Percentiles rank a stretch among this genome's conserved stretches.
These are phyloP conservation scores for Chydorus sphaericus DNA, from an alignment of 2,888 invertebrate species.

Conservation along the genomic window DNA sequence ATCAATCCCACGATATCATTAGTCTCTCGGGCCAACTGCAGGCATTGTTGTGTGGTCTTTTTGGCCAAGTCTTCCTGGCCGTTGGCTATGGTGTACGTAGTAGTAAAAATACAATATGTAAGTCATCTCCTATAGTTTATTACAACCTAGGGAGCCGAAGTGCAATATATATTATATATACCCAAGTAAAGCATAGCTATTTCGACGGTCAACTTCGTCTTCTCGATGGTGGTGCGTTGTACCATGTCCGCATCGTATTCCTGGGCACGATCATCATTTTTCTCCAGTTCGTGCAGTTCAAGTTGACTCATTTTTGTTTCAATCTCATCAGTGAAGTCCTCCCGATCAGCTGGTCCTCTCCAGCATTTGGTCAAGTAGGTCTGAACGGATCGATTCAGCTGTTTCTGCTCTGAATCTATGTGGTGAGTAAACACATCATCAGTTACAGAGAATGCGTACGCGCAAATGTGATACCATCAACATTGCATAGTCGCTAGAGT, in stretches of 20 bases:
- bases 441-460: too few species aligned
- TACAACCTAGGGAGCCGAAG: not conserved
- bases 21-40: conserved; percentile 3
- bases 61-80: conserved; percentile 3
- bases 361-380: not conserved
- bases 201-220: not conserved
- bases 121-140: too few species aligned
- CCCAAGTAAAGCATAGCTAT: not conserved
- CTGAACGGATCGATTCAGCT: not conserved
- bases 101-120: too few species aligned
- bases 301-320: not conserved
- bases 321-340: not conserved
- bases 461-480: too few species aligned
- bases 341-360: not conserved
- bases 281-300: not conserved
- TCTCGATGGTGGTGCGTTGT: not conserved
- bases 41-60: not conserved
- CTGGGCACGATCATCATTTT: not conserved
- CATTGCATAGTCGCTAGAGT: too few species aligned
- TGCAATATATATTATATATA: not conserved
- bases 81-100: not conserved
- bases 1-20: not conserved
- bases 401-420: not conserved
- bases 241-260: too few species aligned
- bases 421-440: too few species aligned